These are phyloP conservation scores for Aplodontia rufa DNA, from an alignment of 2,113 vertebrate genomes.

Conservation along the genomic window DNA sequence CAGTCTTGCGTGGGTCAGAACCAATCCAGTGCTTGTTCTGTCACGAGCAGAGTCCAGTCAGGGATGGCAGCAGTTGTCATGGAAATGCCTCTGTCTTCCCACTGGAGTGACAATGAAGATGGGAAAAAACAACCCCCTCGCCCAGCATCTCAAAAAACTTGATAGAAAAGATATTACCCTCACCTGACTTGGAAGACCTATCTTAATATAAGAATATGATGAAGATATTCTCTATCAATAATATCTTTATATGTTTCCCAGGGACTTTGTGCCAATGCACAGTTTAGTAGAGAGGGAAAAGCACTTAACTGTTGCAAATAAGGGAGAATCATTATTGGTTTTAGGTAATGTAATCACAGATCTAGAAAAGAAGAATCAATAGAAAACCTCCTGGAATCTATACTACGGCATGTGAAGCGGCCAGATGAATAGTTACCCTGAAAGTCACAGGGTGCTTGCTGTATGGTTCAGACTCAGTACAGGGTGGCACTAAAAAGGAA, in stretches of 20 bases:
- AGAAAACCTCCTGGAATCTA: not conserved
- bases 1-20: too few relatives aligned
- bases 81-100: not conserved
- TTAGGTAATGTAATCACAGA: not conserved
- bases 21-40: accelerated
- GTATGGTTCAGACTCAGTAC: not conserved
- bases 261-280: not conserved
- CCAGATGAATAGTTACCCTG: not conserved
- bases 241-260: not conserved
- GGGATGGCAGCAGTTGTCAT: not conserved
- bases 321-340: not conserved
- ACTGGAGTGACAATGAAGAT: not conserved
- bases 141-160: not conserved
- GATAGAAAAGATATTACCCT: not conserved
- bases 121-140: not conserved
- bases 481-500: not conserved
- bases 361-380: not conserved
- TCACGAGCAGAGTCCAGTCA: not conserved
- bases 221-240: not conserved
- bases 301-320: not conserved
- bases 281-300: not conserved
- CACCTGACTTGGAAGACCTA: not conserved
- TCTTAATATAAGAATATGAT: slow-evolving; percentile 5
- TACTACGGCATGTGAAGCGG: not conserved
- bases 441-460: not conserved